Evolutionary conservation across 2,888 invertebrate genomes (phyloP).

Genomic region (Spodoptera picta): DNA sequence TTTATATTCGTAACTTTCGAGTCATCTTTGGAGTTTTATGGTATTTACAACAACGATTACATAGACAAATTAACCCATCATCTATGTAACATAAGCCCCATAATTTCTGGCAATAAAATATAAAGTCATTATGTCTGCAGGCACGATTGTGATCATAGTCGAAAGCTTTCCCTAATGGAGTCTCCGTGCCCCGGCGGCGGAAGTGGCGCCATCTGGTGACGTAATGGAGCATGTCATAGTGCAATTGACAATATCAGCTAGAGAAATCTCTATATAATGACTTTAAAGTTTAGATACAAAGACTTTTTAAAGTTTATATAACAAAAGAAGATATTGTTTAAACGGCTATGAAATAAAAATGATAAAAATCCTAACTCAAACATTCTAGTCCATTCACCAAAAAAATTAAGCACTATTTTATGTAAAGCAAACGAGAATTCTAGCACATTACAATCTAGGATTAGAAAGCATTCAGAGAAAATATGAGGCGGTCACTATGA

Average conservation of each 20-base stretch:
- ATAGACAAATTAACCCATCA: slow-evolving; percentile 14
- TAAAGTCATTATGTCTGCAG: slow-evolving; percentile 38
- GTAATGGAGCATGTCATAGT: slow-evolving; percentile 53
- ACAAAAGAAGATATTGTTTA: neutral
- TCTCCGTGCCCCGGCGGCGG: slow-evolving; percentile 68
- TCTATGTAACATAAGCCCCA: slow-evolving; percentile 18
- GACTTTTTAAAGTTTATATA: neutral
- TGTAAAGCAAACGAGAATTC: slow-evolving; percentile 26
- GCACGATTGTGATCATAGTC: slow-evolving; percentile 60
- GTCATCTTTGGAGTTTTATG: neutral
- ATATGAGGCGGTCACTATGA: slow-evolving; percentile 49
- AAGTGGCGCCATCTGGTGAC: slow-evolving; percentile 59
- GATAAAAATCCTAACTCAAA: neutral
- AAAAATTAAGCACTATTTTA: slow-evolving; percentile 20
- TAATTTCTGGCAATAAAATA: slow-evolving; percentile 42
- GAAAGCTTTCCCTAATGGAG: slow-evolving; percentile 64
- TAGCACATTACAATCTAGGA: slow-evolving; percentile 32
- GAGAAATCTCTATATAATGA: slow-evolving; percentile 30
- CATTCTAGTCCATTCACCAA: slow-evolving; percentile 8
- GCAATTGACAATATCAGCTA: slow-evolving; percentile 36
- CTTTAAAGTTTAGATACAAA: neutral
- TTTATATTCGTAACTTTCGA: too few relatives aligned
- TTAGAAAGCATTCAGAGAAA: slow-evolving; percentile 49
- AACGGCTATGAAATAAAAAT: neutral
- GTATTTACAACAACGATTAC: slow-evolving; percentile 7